Conservation (phyloP, 2,888 invertebrate species). For the Dorcus parallelipipedus region DNA sequence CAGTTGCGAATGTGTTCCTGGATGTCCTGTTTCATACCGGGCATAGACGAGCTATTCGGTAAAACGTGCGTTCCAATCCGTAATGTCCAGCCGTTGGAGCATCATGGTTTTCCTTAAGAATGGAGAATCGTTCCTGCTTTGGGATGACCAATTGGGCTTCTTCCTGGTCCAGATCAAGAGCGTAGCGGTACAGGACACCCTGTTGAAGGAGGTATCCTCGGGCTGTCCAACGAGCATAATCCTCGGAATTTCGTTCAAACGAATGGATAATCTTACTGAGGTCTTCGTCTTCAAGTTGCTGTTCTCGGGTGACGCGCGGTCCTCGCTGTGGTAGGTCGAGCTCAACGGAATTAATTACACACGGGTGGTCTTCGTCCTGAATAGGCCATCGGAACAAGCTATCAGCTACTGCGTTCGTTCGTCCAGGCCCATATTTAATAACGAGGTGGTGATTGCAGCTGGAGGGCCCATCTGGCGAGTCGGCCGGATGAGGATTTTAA, state of each 20-base stretch:
- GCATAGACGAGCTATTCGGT: conserved; percentile 21
- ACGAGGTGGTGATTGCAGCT: conserved; percentile 40
- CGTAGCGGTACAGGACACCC: conserved; percentile 10
- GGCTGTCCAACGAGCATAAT: conserved; percentile 6
- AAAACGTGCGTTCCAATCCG: conserved; percentile 28
- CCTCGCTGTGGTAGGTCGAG: not conserved
- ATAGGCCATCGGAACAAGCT: conserved; percentile 11
- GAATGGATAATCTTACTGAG: conserved; percentile 18
- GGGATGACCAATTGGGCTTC: conserved; percentile 33
- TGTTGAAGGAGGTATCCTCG: conserved; percentile 6
- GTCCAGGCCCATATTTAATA: conserved; percentile 25
- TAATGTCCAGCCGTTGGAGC: conserved; percentile 30
- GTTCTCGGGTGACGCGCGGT: conserved; percentile 1
- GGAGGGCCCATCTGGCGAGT: conserved; percentile 45
- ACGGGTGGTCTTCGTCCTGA: not conserved
- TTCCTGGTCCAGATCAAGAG: conserved; percentile 20
- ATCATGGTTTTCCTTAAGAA: conserved; percentile 28
- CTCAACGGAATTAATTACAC: too few relatives aligned
- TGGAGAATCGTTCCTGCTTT: conserved; percentile 1
- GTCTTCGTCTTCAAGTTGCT: conserved; percentile 21
- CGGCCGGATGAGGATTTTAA: conserved; percentile 42
- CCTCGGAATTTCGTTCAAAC: conserved; percentile 3
- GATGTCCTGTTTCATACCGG: conserved; percentile 26
- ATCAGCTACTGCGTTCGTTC: conserved; percentile 16
- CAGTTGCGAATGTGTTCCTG: conserved; percentile 27